Conservation (phyloP, 2,113 vertebrate genomes). For the Artemisiospiza belli region DNA sequence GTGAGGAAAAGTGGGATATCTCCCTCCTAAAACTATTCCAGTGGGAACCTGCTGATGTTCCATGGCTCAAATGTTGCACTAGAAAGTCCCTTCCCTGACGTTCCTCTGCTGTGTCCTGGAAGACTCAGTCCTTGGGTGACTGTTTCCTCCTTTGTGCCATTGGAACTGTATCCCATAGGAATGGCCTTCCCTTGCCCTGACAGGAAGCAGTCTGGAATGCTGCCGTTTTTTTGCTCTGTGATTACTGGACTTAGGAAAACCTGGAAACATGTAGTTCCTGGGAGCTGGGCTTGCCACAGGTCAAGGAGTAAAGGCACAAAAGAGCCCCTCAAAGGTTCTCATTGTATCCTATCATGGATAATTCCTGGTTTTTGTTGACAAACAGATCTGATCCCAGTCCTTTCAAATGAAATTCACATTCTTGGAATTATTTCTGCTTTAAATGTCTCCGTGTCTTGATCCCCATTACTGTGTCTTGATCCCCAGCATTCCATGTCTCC, state of each 20-base stretch:
- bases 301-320: background rate
- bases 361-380: background rate
- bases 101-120: background rate
- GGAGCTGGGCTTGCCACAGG: background rate
- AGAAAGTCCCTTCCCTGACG: background rate
- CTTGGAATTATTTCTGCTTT: background rate
- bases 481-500: background rate
- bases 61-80: slow-evolving; percentile 38
- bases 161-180: background rate
- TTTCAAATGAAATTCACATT: background rate
- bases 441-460: background rate
- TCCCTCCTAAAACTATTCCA: background rate
- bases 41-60: background rate
- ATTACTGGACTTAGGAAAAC: background rate
- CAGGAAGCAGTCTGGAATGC: background rate
- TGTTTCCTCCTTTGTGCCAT: slow-evolving; percentile 5
- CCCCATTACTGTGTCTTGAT: background rate
- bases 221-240: background rate
- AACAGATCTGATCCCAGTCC: background rate
- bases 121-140: background rate
- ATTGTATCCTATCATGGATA: fast-evolving
- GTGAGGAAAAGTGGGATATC: background rate
- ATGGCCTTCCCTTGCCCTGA: background rate
- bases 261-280: background rate
- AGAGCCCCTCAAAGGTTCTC: background rate